A percentile compares a stretch with the other conserved stretches of the same genome.
These are phyloP conservation scores for Eubasilissa regina DNA, from an alignment of 1,140 invertebrate genomes.

Conservation along the genomic window DNA sequence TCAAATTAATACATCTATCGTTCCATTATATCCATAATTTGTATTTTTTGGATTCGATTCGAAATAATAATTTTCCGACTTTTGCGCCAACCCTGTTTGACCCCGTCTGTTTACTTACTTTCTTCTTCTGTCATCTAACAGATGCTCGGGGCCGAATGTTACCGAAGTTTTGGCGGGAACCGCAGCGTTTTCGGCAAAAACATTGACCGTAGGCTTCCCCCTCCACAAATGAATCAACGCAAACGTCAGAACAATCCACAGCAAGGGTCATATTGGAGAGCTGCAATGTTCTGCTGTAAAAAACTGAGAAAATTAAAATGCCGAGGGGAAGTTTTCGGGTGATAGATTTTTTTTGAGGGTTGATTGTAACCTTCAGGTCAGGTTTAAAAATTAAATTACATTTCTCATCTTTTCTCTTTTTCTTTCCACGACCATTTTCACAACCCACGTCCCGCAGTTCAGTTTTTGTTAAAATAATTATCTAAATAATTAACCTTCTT, in stretches of 20 bases:
- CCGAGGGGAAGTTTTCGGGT: neutral
- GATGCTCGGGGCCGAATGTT: conserved; percentile 18
- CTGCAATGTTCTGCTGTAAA: conserved; percentile 22
- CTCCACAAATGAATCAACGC: conserved; percentile 41
- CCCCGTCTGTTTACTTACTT: conserved; percentile 12
- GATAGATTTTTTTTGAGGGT: no score
- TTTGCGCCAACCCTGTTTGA: neutral
- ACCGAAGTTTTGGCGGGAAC: conserved; percentile 31
- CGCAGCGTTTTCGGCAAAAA: conserved; percentile 39
- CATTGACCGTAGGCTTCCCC: conserved; percentile 5
- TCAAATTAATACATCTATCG: no score
- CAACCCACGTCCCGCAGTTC: no score
- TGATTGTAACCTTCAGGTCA: no score
- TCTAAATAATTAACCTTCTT: no score
- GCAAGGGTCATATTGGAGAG: conserved; percentile 14
- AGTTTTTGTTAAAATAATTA: no score
- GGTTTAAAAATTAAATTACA: no score
- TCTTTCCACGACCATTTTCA: no score
- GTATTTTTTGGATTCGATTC: no score
- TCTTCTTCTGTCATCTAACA: conserved; percentile 28
- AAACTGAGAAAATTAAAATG: conserved; percentile 21
- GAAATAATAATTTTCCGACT: neutral
- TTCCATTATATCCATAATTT: no score
- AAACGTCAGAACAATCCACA: conserved; percentile 40
- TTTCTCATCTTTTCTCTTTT: no score